These are phyloP conservation scores for Mastigias papua DNA, from an alignment of 30 jellyfish, hydroid and myxozoan genomes.

Conservation along the genomic window DNA sequence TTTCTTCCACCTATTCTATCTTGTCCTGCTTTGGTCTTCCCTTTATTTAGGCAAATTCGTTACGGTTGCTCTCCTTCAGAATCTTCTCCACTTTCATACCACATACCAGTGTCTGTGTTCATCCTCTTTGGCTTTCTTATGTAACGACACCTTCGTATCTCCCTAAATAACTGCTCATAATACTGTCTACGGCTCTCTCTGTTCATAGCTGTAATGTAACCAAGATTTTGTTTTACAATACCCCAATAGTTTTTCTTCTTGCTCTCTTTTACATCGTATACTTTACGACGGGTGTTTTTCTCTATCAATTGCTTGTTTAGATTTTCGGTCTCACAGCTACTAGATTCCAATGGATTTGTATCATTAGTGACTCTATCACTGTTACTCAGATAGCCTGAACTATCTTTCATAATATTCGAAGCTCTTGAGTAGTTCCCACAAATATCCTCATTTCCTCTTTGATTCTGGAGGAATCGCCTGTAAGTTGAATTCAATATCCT, in stretches of 20 bases:
- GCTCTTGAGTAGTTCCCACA: no score
- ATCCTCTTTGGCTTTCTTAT: constrained; percentile 68
- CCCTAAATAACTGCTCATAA: constrained; percentile 55
- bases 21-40: no score
- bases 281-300: background rate
- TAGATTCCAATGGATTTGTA: constrained; percentile 18
- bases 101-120: constrained; percentile 11
- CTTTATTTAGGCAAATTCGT: no score
- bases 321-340: constrained; percentile 24
- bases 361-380: no score
- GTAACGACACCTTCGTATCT: constrained; percentile 76
- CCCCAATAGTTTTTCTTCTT: constrained; percentile 55
- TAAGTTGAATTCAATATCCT: background rate
- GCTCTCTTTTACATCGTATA: background rate
- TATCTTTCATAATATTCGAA: no score
- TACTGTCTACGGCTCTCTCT: constrained; percentile 39
- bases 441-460: no score
- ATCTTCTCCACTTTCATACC: constrained; percentile 46
- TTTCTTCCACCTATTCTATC: no score
- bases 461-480: background rate
- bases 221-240: constrained; percentile 29
- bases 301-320: constrained; percentile 13
- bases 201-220: constrained; percentile 33
- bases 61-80: background rate
- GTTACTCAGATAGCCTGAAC: no score